A percentile compares a stretch with the other conserved stretches of the same genome.
phyloP scores from a whole-genome alignment of 2,113 vertebrate species.

The Bos taurus region ARS-UCD2.0 NC_037357.1:51345001-51345500 shows the following conservation, averaged over 20 bases:
- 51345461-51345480: not conserved
- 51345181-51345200: not conserved
- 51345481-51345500: not conserved
- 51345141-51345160: not conserved
- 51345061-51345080: not conserved
- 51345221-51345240: not conserved
- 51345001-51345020: not conserved
- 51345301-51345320: not conserved
- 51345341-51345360: not conserved
- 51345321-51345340: not conserved
- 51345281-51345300: not conserved
- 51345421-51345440: not conserved
- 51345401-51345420: not conserved
- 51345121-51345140: not conserved
- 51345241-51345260: not conserved
- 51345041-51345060: not conserved
- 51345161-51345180: not conserved
- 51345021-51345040: not conserved
- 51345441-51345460: not conserved
- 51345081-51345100: not conserved
- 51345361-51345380: not conserved
- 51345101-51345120: not conserved
- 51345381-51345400: not conserved
- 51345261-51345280: not conserved
- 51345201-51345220: not conserved